phyloP scores from a whole-genome alignment of 2,888 invertebrate genomes.

The Nymphalis c-album region DNA sequence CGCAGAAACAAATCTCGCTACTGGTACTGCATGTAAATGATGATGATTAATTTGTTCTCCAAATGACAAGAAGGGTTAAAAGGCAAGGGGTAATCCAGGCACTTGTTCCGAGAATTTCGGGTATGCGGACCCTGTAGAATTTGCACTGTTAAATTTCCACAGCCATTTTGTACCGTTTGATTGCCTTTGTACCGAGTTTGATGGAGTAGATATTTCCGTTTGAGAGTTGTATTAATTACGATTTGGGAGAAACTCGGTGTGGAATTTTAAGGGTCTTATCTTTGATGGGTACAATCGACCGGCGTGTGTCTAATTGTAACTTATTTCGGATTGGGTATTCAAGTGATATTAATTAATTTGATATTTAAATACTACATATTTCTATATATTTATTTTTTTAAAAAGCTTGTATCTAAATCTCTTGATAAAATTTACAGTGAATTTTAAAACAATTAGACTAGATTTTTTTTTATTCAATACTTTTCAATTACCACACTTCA shows the following conservation, averaged over 20 bases:
- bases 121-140: slow-evolving; percentile 58
- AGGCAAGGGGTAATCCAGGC: slow-evolving; percentile 69
- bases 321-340: not conserved
- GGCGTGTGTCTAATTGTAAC: slow-evolving; percentile 18
- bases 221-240: slow-evolving; percentile 74
- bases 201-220: slow-evolving; percentile 79
- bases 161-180: slow-evolving; percentile 69
- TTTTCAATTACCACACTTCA: too few relatives aligned
- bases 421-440: too few relatives aligned
- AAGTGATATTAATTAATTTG: too few relatives aligned
- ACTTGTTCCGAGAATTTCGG: slow-evolving; percentile 69
- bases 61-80: slow-evolving; percentile 81
- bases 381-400: too few relatives aligned
- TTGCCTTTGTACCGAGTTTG: slow-evolving; percentile 78
- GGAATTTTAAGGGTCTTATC: slow-evolving; percentile 50
- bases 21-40: slow-evolving; percentile 80
- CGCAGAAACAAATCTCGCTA: slow-evolving; percentile 80
- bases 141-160: slow-evolving; percentile 67
- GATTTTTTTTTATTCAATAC: too few relatives aligned
- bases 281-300: slow-evolving; percentile 52
- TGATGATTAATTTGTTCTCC: slow-evolving; percentile 81
- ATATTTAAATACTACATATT: too few relatives aligned
- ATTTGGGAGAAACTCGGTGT: slow-evolving; percentile 37
- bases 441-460: too few relatives aligned
- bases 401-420: too few relatives aligned